phyloP scores from a whole-genome alignment of 2,888 invertebrate species.

The Hyles lineata region DNA sequence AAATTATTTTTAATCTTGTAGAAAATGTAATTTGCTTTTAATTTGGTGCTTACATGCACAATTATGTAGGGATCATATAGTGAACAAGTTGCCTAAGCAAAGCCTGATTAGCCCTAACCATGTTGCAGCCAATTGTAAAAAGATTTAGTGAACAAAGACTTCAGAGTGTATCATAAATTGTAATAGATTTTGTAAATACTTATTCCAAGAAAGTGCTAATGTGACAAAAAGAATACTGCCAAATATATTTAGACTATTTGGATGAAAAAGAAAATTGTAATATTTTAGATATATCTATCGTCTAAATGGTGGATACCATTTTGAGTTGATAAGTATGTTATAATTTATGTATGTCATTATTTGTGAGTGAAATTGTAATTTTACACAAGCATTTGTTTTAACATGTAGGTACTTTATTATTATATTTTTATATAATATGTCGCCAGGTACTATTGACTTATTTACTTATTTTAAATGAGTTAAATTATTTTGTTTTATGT shows the following conservation, averaged over 20 bases:
- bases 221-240: slow-evolving; percentile 47
- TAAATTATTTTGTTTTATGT: slow-evolving; percentile 25
- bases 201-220: not conserved
- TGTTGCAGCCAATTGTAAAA: slow-evolving; percentile 7
- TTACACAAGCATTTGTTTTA: slow-evolving; percentile 48
- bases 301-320: slow-evolving; percentile 38
- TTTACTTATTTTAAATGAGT: not conserved
- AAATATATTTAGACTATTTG: slow-evolving; percentile 48
- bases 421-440: slow-evolving; percentile 3
- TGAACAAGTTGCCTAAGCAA: slow-evolving; percentile 21
- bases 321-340: not conserved
- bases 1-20: slow-evolving; percentile 14
- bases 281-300: slow-evolving; percentile 50
- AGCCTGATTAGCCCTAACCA: slow-evolving; percentile 21
- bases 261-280: slow-evolving; percentile 46
- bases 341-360: not conserved
- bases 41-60: slow-evolving; percentile 18
- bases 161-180: slow-evolving; percentile 16
- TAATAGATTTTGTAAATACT: slow-evolving; percentile 22
- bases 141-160: slow-evolving; percentile 9
- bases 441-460: slow-evolving; percentile 22
- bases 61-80: slow-evolving; percentile 18
- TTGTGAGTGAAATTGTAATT: slow-evolving; percentile 36
- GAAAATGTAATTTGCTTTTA: slow-evolving; percentile 15
- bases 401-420: slow-evolving; percentile 24